Evolutionary conservation across 2,113 vertebrate species (phyloP).

Genomic region (Eupsittula cactorum): DNA sequence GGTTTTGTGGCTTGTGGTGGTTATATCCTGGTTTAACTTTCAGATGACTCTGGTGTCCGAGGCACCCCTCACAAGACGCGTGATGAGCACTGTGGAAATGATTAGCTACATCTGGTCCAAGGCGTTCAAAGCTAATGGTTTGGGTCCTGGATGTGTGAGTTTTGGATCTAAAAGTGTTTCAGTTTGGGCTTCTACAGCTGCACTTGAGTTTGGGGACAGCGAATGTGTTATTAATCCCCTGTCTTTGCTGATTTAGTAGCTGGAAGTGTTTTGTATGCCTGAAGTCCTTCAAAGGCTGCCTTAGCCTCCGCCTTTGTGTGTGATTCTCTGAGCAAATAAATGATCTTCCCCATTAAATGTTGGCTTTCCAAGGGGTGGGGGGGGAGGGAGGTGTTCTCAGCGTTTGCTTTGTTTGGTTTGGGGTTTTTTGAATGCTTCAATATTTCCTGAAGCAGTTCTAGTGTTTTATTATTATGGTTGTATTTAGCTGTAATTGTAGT

Average conservation of each 20-base stretch:
- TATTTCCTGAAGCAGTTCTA: neutral
- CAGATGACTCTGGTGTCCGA: no score
- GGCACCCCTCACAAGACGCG: neutral
- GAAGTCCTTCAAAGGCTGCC: neutral
- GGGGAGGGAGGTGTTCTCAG: neutral
- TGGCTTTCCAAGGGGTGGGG: neutral
- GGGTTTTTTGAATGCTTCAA: neutral
- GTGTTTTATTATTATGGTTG: neutral
- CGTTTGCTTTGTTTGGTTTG: neutral
- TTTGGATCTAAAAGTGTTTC: neutral
- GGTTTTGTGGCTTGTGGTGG: neutral
- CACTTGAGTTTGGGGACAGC: neutral
- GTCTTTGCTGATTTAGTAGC: neutral
- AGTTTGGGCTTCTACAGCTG: neutral
- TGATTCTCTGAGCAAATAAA: neutral
- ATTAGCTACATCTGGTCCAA: neutral
- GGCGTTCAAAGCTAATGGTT: neutral
- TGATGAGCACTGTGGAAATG: neutral
- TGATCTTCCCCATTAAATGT: neutral
- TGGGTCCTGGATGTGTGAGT: neutral
- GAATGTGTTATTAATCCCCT: neutral
- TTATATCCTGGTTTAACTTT: neutral
- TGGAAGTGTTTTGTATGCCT: neutral
- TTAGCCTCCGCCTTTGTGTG: neutral
- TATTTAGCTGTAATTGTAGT: neutral